A percentile compares a stretch with the other conserved stretches of the same genome.
phyloP scores from a whole-genome alignment of 2,888 invertebrate genomes.

The Mantis religiosa region DNA sequence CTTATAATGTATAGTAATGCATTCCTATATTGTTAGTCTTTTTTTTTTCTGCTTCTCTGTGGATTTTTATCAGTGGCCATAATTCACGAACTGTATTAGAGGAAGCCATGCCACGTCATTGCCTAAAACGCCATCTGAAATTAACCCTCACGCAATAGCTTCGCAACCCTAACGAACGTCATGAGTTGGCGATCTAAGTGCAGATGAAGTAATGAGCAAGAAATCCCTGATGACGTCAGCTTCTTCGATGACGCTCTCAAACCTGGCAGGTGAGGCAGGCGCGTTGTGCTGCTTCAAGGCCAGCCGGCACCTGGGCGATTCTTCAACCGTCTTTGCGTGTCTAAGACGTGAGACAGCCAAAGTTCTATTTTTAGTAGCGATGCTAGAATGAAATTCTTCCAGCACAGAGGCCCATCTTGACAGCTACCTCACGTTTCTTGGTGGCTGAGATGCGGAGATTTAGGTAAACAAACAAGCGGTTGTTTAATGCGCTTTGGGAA shows the following conservation, averaged over 20 bases:
- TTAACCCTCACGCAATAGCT: neutral
- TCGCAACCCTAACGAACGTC: neutral
- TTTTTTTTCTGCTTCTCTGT: too few species aligned
- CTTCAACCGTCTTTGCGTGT: neutral
- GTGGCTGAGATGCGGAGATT: neutral
- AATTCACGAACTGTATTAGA: neutral
- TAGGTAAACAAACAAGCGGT: neutral
- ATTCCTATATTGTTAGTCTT: too few species aligned
- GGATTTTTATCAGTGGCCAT: neutral
- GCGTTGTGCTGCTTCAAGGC: neutral
- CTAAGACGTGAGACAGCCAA: neutral
- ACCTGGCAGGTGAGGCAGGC: neutral
- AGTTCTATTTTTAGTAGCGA: neutral
- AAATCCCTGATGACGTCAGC: neutral
- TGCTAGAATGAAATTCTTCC: neutral
- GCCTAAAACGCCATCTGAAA: neutral
- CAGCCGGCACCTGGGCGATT: neutral
- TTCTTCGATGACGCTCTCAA: neutral
- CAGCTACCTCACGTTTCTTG: neutral
- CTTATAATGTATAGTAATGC: too few species aligned
- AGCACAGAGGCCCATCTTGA: neutral
- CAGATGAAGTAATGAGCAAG: constrained; percentile 9
- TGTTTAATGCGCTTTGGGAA: too few species aligned
- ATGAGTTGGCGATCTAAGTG: neutral
- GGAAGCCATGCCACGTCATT: neutral